Conservation (phyloP, 2,888 invertebrate genomes). For the Byasa hedistus region DNA sequence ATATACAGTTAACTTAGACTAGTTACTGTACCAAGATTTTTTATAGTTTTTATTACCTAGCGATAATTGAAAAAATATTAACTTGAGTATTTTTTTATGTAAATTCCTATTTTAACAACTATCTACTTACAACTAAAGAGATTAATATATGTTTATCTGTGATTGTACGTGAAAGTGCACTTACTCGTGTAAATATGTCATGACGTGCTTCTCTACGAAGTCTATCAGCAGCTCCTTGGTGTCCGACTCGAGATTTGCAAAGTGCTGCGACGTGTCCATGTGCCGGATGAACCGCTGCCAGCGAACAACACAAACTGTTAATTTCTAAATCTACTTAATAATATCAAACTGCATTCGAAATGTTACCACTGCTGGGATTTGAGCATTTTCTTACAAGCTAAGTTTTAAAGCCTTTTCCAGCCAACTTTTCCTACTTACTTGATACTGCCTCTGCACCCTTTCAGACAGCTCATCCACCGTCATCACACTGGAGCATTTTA, state of each 20-base stretch:
- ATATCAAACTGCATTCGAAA: not conserved
- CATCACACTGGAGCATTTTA: slow-evolving; percentile 80
- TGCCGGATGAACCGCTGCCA: slow-evolving; percentile 83
- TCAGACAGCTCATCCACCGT: slow-evolving; percentile 93
- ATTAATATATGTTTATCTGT: too few relatives aligned
- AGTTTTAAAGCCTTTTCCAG: too few relatives aligned
- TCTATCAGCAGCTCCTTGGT: slow-evolving; percentile 91
- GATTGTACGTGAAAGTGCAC: slow-evolving; percentile 38
- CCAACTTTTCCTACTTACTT: slow-evolving; percentile 63
- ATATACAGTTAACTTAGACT: too few relatives aligned
- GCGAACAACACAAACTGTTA: not conserved
- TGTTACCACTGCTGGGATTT: not conserved
- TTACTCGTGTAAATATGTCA: slow-evolving; percentile 93
- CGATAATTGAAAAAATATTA: too few relatives aligned
- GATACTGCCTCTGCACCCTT: slow-evolving; percentile 94
- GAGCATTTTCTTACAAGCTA: too few relatives aligned
- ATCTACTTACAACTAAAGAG: too few relatives aligned
- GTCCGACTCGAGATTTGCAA: slow-evolving; percentile 83
- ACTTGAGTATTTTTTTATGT: too few relatives aligned
- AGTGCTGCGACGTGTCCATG: slow-evolving; percentile 83
- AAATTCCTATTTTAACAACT: too few relatives aligned
- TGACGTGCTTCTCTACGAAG: slow-evolving; percentile 95
- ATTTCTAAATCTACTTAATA: too few relatives aligned
- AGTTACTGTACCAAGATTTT: too few relatives aligned
- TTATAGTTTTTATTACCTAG: too few relatives aligned